Evolutionary conservation across 2,888 invertebrate species (phyloP), one percentile per base, ranked within the genome.

Genomic region (Lochmaea crataegi): DNA sequence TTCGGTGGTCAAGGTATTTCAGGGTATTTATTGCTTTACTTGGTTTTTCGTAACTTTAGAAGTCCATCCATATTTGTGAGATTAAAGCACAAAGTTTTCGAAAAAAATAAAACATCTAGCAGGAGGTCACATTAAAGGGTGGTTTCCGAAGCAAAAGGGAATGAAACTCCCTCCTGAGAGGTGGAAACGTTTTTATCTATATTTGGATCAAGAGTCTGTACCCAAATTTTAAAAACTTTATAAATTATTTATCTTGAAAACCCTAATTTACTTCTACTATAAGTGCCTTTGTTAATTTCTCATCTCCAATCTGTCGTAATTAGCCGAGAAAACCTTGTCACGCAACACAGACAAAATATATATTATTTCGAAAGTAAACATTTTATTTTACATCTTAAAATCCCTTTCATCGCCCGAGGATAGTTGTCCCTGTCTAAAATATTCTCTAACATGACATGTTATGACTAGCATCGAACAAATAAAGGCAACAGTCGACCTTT

Each of bases 381-480:
- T 65, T 65, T 48, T 65, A 32, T 60, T 38, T 60, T n/a, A 14
- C 2, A 38, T 14, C 16, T 14, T 11, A 38, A 60, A 32, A 38
- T 57, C 38, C 10, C 18, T 32, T 48, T 48, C 48, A 48, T 10
- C 18, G 58, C 48, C 42, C 9, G 26, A 38, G 61, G 68, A 51
- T 51, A 60, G 18, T 42, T 10, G 48, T 42, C 42, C 16, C 45
- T 42, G 32, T 57, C 42, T 45, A 57, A 70, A 70, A 65, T 57
- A 57, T 22, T 64, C 65, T 53, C 63, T 45, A 63, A 63, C 56
- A 22, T 65, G 66, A 38, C 65, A 60, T 71, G 72, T 72, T 73
- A 71, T 73, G 73, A 73, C 73, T 73, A 41, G 69, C 68, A 60
- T 18, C 65, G 53, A 65, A 65, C 69, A 68, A 72, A 60, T 61